These are phyloP conservation scores for Margaritifera margaritifera DNA, from an alignment of 2,888 invertebrate genomes.

Conservation along the genomic window DNA sequence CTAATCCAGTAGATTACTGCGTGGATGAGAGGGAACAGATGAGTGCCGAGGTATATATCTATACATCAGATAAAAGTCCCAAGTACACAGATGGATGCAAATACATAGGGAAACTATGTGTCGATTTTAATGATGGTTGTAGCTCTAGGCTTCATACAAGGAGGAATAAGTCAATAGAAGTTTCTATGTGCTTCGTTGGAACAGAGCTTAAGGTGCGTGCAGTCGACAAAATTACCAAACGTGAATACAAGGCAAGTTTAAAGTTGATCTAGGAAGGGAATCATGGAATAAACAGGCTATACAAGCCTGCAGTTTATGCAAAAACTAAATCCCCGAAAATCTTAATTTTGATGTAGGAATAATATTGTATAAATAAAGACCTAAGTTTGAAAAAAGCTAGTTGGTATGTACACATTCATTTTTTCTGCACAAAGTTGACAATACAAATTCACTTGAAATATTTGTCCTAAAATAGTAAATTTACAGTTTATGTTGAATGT, in stretches of 20 bases:
- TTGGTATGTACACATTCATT: no score
- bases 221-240: constrained; percentile 12
- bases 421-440: no score
- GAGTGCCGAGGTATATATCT: constrained; percentile 16
- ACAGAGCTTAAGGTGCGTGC: constrained; percentile 24
- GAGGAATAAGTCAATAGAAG: constrained; percentile 14
- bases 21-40: constrained; percentile 18
- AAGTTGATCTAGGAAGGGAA: not conserved
- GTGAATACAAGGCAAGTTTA: constrained; percentile 13
- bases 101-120: constrained; percentile 19
- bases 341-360: no score
- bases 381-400: no score
- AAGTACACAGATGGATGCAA: constrained; percentile 23
- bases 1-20: constrained; percentile 22
- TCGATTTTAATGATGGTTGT: constrained; percentile 15
- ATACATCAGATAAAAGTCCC: constrained; percentile 19
- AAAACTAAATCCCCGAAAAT: no score
- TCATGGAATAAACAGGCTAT: no score
- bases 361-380: no score
- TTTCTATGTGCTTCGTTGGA: constrained; percentile 26
- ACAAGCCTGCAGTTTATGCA: no score
- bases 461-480: no score
- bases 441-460: no score
- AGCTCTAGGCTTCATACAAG: not conserved
- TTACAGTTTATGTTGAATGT: no score